These are phyloP conservation scores for Dasypogon diadema DNA, from an alignment of 2,888 invertebrate species.

Conservation along the genomic window DNA sequence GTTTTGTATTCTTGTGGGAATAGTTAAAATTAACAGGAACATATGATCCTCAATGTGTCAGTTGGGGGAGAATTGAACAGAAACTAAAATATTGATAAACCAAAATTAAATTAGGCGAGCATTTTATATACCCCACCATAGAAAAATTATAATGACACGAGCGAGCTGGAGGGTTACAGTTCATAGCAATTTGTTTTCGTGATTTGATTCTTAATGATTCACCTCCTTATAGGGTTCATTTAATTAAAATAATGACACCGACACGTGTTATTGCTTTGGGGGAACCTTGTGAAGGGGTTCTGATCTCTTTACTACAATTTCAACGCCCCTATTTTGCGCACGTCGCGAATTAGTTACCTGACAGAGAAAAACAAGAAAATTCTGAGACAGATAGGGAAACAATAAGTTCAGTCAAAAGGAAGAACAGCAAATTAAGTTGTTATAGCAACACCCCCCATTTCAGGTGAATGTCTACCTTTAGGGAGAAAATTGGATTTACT, in stretches of 20 bases:
- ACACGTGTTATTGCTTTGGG: slow-evolving; percentile 26
- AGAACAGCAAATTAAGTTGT: slow-evolving; percentile 48
- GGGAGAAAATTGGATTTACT: slow-evolving; percentile 33
- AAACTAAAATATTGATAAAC: not conserved
- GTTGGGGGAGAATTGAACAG: not conserved
- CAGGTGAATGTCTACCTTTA: not conserved
- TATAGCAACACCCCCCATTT: slow-evolving; percentile 37
- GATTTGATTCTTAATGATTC: slow-evolving; percentile 35
- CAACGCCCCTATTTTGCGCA: slow-evolving; percentile 13
- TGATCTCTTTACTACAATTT: not conserved
- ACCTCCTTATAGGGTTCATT: slow-evolving; percentile 13
- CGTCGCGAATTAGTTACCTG: slow-evolving; percentile 17
- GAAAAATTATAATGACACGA: not conserved
- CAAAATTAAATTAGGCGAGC: slow-evolving; percentile 8
- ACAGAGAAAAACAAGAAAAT: slow-evolving; percentile 12
- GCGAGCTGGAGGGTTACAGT: not conserved
- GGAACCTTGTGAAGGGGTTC: not conserved
- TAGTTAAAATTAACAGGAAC: not conserved
- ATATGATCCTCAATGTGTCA: not conserved
- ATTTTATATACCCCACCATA: slow-evolving; percentile 4
- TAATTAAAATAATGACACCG: slow-evolving; percentile 50
- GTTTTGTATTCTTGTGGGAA: slow-evolving; percentile 10
- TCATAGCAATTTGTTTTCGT: slow-evolving; percentile 12
- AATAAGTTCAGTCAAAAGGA: slow-evolving; percentile 31
- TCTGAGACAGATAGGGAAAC: slow-evolving; percentile 6